phyloP scores from a whole-genome alignment of 1,140 invertebrate genomes.

The Drosophila burlai region DNA sequence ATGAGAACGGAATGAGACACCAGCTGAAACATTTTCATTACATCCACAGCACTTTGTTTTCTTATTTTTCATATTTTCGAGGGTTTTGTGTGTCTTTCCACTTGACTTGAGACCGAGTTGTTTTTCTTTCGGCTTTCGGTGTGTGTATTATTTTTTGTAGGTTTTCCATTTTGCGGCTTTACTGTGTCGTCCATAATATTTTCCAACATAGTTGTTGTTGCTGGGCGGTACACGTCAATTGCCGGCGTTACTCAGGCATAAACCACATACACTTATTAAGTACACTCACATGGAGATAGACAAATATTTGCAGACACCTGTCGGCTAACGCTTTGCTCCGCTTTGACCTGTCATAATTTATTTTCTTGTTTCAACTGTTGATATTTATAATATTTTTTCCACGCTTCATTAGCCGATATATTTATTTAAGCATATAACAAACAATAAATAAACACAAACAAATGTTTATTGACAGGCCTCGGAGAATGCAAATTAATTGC shows the following conservation, averaged over 20 bases:
- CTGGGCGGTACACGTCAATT: slow-evolving; percentile 70
- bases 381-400: slow-evolving; percentile 42
- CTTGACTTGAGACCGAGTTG: slow-evolving; percentile 77
- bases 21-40: slow-evolving; percentile 66
- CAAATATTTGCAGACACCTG: slow-evolving; percentile 82
- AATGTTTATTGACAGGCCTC: slow-evolving; percentile 59
- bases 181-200: slow-evolving; percentile 50
- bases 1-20: slow-evolving; percentile 29
- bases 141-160: slow-evolving; percentile 54
- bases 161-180: slow-evolving; percentile 79
- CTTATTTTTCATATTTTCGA: slow-evolving; percentile 58
- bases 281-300: slow-evolving; percentile 54
- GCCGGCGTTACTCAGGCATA: slow-evolving; percentile 80
- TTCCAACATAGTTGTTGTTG: slow-evolving; percentile 22
- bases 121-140: slow-evolving; percentile 51
- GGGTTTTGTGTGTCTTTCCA: slow-evolving; percentile 71
- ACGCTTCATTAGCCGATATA: slow-evolving; percentile 46
- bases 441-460: slow-evolving; percentile 62
- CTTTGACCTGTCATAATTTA: slow-evolving; percentile 61
- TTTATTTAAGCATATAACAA: slow-evolving; percentile 50
- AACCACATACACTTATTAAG: slow-evolving; percentile 54
- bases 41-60: slow-evolving; percentile 15
- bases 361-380: slow-evolving; percentile 52
- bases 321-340: slow-evolving; percentile 60
- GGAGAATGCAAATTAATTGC: slow-evolving; percentile 62